These are phyloP conservation scores for Aplodontia rufa DNA, from an alignment of 2,113 vertebrate species.

Conservation along the genomic window DNA sequence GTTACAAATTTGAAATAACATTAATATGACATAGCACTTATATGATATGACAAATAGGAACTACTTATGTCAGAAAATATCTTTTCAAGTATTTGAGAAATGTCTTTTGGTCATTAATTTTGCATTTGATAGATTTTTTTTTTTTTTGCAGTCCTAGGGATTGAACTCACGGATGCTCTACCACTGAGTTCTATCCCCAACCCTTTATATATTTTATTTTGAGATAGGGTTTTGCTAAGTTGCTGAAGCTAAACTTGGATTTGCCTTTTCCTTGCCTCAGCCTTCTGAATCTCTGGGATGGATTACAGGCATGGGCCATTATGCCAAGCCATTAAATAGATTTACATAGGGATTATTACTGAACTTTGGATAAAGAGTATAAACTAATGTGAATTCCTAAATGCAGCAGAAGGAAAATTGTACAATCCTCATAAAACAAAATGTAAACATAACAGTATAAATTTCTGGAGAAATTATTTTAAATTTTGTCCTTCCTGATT, in stretches of 20 bases:
- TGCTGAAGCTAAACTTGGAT: neutral
- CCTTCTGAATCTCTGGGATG: neutral
- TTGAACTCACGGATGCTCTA: neutral
- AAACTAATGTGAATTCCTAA: neutral
- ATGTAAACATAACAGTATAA: neutral
- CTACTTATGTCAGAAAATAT: neutral
- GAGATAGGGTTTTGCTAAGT: neutral
- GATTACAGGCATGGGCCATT: neutral
- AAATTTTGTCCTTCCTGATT: conserved; percentile 1
- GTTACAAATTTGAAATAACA: neutral
- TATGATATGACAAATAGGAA: neutral
- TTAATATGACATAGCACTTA: neutral
- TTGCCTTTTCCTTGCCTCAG: neutral
- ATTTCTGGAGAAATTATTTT: neutral
- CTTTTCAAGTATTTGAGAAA: neutral
- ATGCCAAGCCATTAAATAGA: neutral
- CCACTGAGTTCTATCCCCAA: neutral
- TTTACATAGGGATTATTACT: neutral
- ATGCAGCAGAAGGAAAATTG: neutral
- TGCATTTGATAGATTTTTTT: neutral
- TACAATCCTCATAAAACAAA: neutral
- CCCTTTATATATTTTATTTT: neutral
- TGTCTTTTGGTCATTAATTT: conserved; percentile 21
- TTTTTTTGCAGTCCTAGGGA: neutral
- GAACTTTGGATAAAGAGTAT: neutral